Conservation (phyloP, 2,888 invertebrate species). For the Seira sanloemensis region DNA sequence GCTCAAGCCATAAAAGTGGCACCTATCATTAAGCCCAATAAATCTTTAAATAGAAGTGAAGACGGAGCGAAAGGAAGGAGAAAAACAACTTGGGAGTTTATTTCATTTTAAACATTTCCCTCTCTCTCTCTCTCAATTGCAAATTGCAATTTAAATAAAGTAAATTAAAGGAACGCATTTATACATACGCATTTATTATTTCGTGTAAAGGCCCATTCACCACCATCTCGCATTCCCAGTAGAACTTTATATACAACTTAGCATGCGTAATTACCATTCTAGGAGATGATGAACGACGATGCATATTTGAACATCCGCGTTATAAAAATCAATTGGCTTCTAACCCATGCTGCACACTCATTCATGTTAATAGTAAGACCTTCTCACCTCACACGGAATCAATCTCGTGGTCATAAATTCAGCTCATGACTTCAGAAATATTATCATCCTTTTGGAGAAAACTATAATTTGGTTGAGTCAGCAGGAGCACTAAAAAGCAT, state of each 20-base stretch:
- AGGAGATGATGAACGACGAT: too few species aligned
- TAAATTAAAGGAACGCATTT: too few species aligned
- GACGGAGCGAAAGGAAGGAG: background rate
- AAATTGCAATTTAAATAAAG: too few species aligned
- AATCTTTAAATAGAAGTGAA: conserved; percentile 10
- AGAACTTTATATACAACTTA: too few species aligned
- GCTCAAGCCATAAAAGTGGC: background rate
- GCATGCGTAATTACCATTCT: too few species aligned
- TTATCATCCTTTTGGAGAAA: background rate
- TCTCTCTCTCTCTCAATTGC: too few species aligned
- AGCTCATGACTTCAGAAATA: background rate
- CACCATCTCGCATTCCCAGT: too few species aligned
- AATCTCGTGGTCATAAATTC: background rate
- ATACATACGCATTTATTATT: too few species aligned
- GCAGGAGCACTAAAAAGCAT: background rate
- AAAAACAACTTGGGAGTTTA: too few species aligned
- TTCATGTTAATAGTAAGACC: background rate
- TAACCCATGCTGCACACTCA: conserved; percentile 2
- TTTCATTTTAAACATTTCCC: too few species aligned
- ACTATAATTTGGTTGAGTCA: background rate
- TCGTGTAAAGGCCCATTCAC: too few species aligned
- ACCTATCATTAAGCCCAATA: conserved; percentile 12
- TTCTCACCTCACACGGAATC: background rate
- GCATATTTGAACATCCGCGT: conserved; percentile 46
- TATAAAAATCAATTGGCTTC: conserved; percentile 34